Base-by-base conservation (phyloP, 2,113 vertebrate genomes). In the Cathartes aura region DNA sequence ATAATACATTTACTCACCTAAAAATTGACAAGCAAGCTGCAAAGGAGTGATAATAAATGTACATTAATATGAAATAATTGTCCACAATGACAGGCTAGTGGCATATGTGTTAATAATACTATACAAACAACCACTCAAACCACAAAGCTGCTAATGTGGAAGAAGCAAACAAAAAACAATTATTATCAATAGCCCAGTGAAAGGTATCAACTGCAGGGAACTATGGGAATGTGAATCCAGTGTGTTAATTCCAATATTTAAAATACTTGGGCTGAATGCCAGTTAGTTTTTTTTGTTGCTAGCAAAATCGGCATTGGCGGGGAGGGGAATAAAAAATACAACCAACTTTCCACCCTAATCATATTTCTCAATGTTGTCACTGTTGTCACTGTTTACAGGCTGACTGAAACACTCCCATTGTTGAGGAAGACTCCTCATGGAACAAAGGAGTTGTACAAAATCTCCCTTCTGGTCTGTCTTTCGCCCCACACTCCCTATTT, bases 81-180 rank as follows among this genome's bases (percentile, higher is more conserved):
- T 40, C 62, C 82, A 22, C 29, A 91, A 32, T 23, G 62, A 82
- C 91, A 97, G 45, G 29, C 36, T 29, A 74, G 50, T 20, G 36
- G 80, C 59, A 81, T 73, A 87, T 83, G 52, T 90, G 93, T 97
- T 96, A 97, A 90, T 93, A 96, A 89, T 82, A 52, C 84, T 96
- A 36, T 82, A 89, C 86, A 97, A 97, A 96, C 60, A 95, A 78
- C 76, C 67, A 58, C 75, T 91, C 88, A 90, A 97, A 60, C 45
- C 72, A 86, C 79, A 96, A 50, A 97, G 91, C 95, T 92, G 79
- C 94, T 89, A 66, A 97, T 84, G 82, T 71, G 82, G 94, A 96
- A 98, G 97, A 83, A 98, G 94, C 92, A 98, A 98, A 97, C 43
- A 96, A 84, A 82, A 76, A 6, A 2, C 84, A 70, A 58, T 60